Evolutionary conservation across 2,888 invertebrate genomes (phyloP).

Genomic region (Phengaris alcon): DNA sequence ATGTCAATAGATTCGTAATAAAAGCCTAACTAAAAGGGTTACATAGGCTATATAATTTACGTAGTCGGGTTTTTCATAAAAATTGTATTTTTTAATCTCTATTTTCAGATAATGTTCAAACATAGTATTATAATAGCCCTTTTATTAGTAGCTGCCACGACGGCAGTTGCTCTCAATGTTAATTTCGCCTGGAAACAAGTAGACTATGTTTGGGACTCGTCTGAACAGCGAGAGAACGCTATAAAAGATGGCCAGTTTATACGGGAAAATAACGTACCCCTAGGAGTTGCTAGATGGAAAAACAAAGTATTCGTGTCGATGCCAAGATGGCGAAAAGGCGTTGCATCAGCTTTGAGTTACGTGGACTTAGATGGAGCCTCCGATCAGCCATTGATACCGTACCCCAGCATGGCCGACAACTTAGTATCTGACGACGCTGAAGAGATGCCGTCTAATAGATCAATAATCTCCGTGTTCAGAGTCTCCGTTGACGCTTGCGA

Average conservation of each 20-base stretch:
- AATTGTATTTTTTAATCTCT: no score
- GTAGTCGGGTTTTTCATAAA: no score
- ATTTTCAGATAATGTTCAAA: neutral
- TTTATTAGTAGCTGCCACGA: neutral
- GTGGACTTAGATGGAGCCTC: conserved; percentile 50
- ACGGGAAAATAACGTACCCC: conserved; percentile 81
- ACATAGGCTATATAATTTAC: no score
- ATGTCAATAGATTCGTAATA: no score
- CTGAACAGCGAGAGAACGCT: neutral
- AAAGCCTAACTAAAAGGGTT: no score
- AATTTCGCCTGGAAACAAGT: conserved; percentile 19
- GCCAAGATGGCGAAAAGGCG: conserved; percentile 83
- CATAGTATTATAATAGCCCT: neutral
- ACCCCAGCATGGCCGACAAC: conserved; percentile 51
- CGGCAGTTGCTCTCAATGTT: neutral
- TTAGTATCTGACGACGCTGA: neutral
- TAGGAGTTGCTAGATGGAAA: conserved; percentile 82
- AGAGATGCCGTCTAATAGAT: conserved; percentile 33
- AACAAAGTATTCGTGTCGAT: conserved; percentile 85
- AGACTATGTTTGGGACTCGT: conserved; percentile 6
- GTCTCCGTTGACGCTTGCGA: conserved; percentile 84
- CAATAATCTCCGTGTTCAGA: conserved; percentile 84
- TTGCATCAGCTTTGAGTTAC: conserved; percentile 81
- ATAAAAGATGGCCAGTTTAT: conserved; percentile 13
- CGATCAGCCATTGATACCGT: conserved; percentile 54